Evolutionary conservation across 2,888 invertebrate species (phyloP), one percentile per base, ranked within the genome.

Genomic region (Lysandra bellargus): DNA sequence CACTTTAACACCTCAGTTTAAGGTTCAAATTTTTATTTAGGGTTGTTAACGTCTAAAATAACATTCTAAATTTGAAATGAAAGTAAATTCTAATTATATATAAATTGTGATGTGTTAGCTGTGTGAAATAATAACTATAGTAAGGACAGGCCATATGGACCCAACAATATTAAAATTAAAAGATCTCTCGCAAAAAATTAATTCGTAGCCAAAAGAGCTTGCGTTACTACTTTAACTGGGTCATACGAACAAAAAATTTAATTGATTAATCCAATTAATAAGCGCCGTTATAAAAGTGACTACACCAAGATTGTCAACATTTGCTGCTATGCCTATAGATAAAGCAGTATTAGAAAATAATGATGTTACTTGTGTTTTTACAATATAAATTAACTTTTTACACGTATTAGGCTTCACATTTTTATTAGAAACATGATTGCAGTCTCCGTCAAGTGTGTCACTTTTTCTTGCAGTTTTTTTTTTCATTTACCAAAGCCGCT

Each of bases 21-120:
- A 14, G 69, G 69, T 69, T 69, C 12, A 69, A 69, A 33, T 33
- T 69, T 5, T 69, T 17, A 33, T 33, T 69, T 69, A 12, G 5
- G 33, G 2, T 69, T 17, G 14, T 37, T 69, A 64, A 30, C 64
- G 69, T 69, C 33, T 37, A 37, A 69, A 69, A 69, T 69, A 69
- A 37, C 69, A 69, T 69, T 69, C 69, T 69, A 69, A 33, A 33
- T 69, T 69, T 23, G 14, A 69, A 69, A 75, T 44, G 5, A 75
- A 23, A 74, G 74, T 74, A 44, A 74, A 49, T 23, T 49, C 75
- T 75, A 44, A 75, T 75, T 75, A 49, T 75, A 49, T 75, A 49
- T 75, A 49, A 49, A 75, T 77, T 37, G 37, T 57, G 12, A 23
- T 23, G 44, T 74, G 64, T 64, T 64, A 30, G 23, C 12, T 9